These are phyloP conservation scores for Anolis sagrei DNA, from an alignment of 2,113 vertebrate species.

Conservation along the genomic window DNA sequence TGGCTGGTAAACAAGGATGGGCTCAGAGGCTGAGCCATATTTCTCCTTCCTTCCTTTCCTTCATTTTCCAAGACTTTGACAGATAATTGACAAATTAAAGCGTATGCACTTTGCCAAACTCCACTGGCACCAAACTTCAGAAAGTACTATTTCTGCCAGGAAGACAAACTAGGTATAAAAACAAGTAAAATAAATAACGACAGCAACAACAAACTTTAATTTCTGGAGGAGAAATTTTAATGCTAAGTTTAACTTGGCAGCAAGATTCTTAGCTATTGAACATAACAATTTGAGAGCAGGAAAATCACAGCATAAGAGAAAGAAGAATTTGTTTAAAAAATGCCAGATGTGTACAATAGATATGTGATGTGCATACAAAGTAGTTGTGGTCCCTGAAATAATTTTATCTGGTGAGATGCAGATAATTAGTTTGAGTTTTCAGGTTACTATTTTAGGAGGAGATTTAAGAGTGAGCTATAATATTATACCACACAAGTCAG, in stretches of 20 bases:
- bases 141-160: neutral
- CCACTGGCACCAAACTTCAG: neutral
- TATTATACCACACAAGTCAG: no score
- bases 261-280: neutral
- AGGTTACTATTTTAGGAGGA: neutral
- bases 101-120: constrained; percentile 12
- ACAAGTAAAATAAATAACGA: neutral
- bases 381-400: neutral
- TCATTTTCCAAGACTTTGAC: constrained; percentile 38
- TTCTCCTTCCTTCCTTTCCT: constrained; percentile 27
- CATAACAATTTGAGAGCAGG: no score
- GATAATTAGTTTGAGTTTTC: neutral
- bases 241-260: neutral
- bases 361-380: neutral
- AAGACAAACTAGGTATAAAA: neutral
- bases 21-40: neutral
- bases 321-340: no score
- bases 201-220: neutral
- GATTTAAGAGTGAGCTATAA: no score
- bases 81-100: constrained; percentile 10
- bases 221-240: neutral
- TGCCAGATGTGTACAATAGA: neutral
- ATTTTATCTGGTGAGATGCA: neutral
- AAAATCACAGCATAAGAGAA: neutral
- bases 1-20: constrained; percentile 37